Base-by-base conservation (phyloP, 1,140 invertebrate genomes). In the Drosophila orena region DNA sequence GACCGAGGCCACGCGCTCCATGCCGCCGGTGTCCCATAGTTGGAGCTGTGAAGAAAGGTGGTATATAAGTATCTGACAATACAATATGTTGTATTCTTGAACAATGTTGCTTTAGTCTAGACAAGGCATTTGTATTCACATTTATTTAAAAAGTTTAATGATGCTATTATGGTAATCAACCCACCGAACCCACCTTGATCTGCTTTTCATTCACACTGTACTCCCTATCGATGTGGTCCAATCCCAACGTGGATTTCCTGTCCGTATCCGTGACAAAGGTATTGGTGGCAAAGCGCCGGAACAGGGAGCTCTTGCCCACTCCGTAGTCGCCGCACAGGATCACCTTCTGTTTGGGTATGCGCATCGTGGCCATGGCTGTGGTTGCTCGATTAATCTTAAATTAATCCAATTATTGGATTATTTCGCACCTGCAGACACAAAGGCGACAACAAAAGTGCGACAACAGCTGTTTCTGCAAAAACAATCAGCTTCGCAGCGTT, bases 291-390 rank as follows among this genome's bases (percentile, higher is more conserved):
- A 98, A 98, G 72, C 98, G 93, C 59, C 98, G 94, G 92, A 99
- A 99, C 78, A 98, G 93, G 38, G 97, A 98, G 91, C 96, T 97
- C 93, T 99, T 99, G 27, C 98, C 98, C 7, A 98, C 98, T 49
- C 97, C 97, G 93, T 97, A 99, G 94, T 99, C 98, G 27, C 98
- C 98, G 93, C 97, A 98, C 40, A 99, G 93, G 89, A 98, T 98
- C 15, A 99, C 96, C 95, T 98, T 98, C 91, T 98, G 96, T 84
- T 97, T 97, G 10, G 97, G 97, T 74, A 96, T 94, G 93, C 96
- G 96, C 65, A 96, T 94, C 79, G 95, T 95, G 80, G 97, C 96
- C 97, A 97, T 97, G 55, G 15, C 44, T 76, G 43, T 44, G 47
- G 34, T 55, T 7, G 8, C 12, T 22, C 34, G 30, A 53, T 43